A percentile compares a stretch with the other conserved stretches of the same genome.
phyloP scores from a whole-genome alignment of 2,888 invertebrate species.

The Muschampia plurimacula region DNA sequence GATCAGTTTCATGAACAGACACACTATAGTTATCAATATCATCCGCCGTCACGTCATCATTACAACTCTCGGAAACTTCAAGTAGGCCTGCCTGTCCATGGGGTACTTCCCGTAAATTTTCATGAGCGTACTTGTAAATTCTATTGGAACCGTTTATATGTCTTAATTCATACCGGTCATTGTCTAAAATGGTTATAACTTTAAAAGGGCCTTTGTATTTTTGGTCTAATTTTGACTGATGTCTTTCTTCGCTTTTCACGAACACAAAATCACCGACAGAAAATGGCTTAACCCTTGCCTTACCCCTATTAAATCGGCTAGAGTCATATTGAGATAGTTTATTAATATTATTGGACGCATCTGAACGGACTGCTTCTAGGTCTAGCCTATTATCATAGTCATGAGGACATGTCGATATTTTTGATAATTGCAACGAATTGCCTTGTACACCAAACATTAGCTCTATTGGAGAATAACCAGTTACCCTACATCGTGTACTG shows the following conservation, averaged over 20 bases:
- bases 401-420: conserved; percentile 15
- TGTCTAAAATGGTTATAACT: conserved; percentile 40
- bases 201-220: conserved; percentile 44
- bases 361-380: not conserved
- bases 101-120: conserved; percentile 31
- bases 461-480: conserved; percentile 31
- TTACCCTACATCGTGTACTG: conserved; percentile 41
- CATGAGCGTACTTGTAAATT: conserved; percentile 44
- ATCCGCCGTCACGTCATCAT: conserved; percentile 12
- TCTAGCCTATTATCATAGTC: not conserved
- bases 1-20: too few species aligned
- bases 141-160: conserved; percentile 40
- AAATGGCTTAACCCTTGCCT: conserved; percentile 38
- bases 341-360: conserved; percentile 2
- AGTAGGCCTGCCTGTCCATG: not conserved
- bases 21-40: not conserved
- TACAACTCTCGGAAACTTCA: not conserved
- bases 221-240: conserved; percentile 45
- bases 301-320: conserved; percentile 1
- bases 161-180: conserved; percentile 44
- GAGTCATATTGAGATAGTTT: not conserved
- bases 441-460: conserved; percentile 44
- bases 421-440: conserved; percentile 41
- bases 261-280: conserved; percentile 46
- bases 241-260: conserved; percentile 43